Evolutionary conservation across 2,797 vertebrate species (phyloP).

Genomic region (Brotula barbata): DNA sequence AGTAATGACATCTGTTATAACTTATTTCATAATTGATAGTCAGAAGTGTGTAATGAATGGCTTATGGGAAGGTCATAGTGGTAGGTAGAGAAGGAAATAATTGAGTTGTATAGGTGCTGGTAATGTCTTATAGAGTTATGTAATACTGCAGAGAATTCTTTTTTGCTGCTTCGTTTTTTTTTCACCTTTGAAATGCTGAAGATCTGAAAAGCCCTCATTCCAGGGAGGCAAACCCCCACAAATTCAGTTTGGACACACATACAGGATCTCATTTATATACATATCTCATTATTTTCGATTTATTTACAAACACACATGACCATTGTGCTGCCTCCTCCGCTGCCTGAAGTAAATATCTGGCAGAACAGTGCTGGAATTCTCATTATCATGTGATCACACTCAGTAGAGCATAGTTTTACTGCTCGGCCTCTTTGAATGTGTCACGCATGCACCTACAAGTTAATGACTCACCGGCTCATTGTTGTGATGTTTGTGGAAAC

Average conservation of each 20-base stretch:
- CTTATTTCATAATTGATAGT: slow-evolving; percentile 1
- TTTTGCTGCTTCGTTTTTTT: slow-evolving; percentile 54
- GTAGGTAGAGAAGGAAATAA: slow-evolving; percentile 18
- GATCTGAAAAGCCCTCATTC: slow-evolving; percentile 38
- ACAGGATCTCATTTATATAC: background rate
- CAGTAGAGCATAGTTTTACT: slow-evolving; percentile 52
- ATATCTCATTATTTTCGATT: accelerated
- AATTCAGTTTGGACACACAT: slow-evolving; percentile 42
- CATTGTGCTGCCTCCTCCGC: slow-evolving; percentile 35
- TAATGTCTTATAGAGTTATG: slow-evolving; percentile 72
- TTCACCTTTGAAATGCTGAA: slow-evolving; percentile 61
- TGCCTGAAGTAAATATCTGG: slow-evolving; percentile 33
- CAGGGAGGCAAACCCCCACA: too few relatives aligned
- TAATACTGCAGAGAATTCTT: slow-evolving; percentile 78
- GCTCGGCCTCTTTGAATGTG: slow-evolving; percentile 40
- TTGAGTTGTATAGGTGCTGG: slow-evolving; percentile 31
- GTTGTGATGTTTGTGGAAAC: slow-evolving; percentile 11
- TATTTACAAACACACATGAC: slow-evolving; percentile 14
- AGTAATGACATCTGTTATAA: background rate
- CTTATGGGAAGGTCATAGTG: slow-evolving; percentile 51
- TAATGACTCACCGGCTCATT: slow-evolving; percentile 40
- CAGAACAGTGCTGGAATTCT: slow-evolving; percentile 64
- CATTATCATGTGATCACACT: slow-evolving; percentile 70
- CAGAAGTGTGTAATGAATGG: slow-evolving; percentile 53
- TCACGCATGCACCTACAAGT: slow-evolving; percentile 18